Percentiles rank a stretch among this genome's conserved stretches.
These are phyloP conservation scores for Steatocranus sp. DNA, from an alignment of 2,797 vertebrate species.

Conservation along the genomic window DNA sequence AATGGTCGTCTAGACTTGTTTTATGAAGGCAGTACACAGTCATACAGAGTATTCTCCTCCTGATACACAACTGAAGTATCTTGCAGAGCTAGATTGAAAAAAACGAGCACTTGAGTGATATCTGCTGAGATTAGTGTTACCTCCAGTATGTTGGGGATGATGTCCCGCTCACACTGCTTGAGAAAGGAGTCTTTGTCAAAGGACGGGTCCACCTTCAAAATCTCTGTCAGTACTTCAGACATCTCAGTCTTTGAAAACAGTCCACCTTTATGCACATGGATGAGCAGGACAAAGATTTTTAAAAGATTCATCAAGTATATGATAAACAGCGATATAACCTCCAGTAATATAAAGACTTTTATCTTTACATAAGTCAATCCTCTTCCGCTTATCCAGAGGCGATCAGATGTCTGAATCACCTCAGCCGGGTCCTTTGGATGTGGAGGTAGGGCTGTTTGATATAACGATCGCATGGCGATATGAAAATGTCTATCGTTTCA, in stretches of 20 bases:
- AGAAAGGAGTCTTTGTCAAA: conserved; percentile 94
- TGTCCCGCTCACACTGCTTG: conserved; percentile 87
- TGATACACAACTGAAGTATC: background rate
- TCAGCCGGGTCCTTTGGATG: fast-evolving
- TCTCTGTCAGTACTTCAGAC: conserved; percentile 94
- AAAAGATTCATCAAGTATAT: background rate
- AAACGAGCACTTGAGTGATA: background rate
- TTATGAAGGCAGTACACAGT: background rate
- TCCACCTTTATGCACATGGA: conserved; percentile 74
- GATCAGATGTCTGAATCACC: background rate
- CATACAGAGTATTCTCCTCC: background rate
- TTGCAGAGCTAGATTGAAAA: background rate
- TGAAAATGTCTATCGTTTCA: background rate
- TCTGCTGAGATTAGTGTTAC: conserved; percentile 49
- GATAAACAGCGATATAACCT: background rate
- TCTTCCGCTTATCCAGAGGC: background rate
- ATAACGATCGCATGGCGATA: background rate
- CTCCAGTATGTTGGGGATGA: conserved; percentile 95
- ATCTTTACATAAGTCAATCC: no score
- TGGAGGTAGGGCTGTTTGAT: background rate
- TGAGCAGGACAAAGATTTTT: background rate
- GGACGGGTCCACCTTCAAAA: conserved; percentile 85
- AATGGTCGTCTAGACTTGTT: background rate
- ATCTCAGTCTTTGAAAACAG: conserved; percentile 96
- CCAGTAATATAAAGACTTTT: background rate